Conservation (phyloP, 2,888 invertebrate genomes). For the Tachystola acroxantha region DNA sequence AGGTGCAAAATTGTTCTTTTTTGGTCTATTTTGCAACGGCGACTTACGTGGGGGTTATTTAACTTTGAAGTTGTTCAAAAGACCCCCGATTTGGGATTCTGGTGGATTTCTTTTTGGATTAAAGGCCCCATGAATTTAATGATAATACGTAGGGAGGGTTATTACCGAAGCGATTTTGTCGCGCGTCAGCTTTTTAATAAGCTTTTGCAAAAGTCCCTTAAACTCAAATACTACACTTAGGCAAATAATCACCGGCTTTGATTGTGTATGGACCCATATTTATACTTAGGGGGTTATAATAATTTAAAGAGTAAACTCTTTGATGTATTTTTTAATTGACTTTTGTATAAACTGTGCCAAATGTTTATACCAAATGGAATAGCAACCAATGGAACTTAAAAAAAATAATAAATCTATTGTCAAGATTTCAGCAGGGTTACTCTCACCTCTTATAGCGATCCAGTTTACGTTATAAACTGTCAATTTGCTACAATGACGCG, state of each 20-base stretch:
- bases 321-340: not conserved
- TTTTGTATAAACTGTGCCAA: not conserved
- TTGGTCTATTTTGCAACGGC: constrained; percentile 26
- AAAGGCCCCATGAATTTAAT: constrained; percentile 75
- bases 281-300: too few relatives aligned
- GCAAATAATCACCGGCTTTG: constrained; percentile 4
- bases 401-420: too few relatives aligned
- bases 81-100: constrained; percentile 72
- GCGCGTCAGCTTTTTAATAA: constrained; percentile 49
- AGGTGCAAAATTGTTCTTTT: constrained; percentile 31
- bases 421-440: too few relatives aligned
- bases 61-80: constrained; percentile 77
- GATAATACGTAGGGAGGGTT: constrained; percentile 47
- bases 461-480: too few relatives aligned
- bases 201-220: constrained; percentile 21
- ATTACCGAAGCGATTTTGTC: constrained; percentile 40
- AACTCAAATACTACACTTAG: constrained; percentile 1
- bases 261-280: not conserved
- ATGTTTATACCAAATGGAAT: too few relatives aligned
- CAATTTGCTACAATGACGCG: too few relatives aligned
- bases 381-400: too few relatives aligned
- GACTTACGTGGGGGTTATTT: constrained; percentile 60
- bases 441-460: too few relatives aligned
- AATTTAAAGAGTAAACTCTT: too few relatives aligned
- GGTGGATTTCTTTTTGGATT: constrained; percentile 77